Evolutionary conservation across 2,797 vertebrate genomes (phyloP).

Genomic region (Acomys russatus): DNA sequence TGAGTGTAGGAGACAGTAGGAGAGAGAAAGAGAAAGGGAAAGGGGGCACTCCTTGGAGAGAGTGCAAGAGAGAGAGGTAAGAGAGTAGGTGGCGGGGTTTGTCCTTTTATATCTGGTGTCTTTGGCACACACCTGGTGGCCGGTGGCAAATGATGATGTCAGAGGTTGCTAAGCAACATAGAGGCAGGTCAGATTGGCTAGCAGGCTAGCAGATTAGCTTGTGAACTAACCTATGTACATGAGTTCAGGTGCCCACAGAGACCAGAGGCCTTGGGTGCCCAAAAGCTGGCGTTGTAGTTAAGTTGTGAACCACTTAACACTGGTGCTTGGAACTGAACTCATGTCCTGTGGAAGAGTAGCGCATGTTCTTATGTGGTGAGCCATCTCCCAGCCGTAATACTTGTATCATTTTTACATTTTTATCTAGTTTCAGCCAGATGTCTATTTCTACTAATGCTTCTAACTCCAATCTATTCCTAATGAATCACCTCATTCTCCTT

Average conservation of each 20-base stretch:
- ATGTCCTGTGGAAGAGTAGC: not conserved
- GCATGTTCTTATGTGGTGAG: not conserved
- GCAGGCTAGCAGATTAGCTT: no score
- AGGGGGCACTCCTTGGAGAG: no score
- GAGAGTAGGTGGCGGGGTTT: no score
- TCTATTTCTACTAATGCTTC: slow-evolving; percentile 3
- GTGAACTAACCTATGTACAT: no score
- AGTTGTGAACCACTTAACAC: not conserved
- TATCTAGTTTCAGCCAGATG: not conserved
- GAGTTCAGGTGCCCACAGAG: not conserved
- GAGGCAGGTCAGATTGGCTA: no score
- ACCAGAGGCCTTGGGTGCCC: not conserved
- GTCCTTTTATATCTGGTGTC: no score
- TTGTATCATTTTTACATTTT: not conserved
- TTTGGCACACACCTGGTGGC: no score
- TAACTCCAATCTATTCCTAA: not conserved
- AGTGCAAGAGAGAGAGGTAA: no score
- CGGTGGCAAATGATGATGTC: no score
- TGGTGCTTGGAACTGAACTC: not conserved
- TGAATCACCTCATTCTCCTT: not conserved
- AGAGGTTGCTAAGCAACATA: no score
- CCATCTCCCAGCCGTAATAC: not conserved
- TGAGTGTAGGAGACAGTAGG: no score
- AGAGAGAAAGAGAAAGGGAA: no score
- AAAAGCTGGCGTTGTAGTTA: not conserved